A percentile compares a stretch with the other conserved stretches of the same genome.
Conservation (phyloP, 2,797 vertebrate genomes). For the Halcyon badia region DNA sequence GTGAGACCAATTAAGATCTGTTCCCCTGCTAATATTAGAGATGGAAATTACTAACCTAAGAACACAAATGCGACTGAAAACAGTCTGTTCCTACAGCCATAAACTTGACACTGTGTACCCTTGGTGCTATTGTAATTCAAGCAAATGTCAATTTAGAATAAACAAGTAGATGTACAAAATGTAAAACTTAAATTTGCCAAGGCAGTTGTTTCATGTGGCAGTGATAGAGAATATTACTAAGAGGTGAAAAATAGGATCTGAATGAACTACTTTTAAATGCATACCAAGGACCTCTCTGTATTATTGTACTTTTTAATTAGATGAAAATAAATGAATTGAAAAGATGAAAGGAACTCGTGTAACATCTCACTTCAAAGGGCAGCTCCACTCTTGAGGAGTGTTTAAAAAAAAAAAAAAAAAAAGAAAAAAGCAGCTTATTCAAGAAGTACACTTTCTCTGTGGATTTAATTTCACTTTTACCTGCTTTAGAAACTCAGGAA, state of each 20-base stretch:
- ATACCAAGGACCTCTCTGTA: constrained; percentile 16
- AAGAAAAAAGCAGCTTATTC: constrained; percentile 49
- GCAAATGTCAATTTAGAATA: constrained; percentile 4
- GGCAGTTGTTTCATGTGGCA: background rate
- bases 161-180: background rate
- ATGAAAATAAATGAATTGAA: constrained; percentile 68
- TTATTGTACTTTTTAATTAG: constrained; percentile 68
- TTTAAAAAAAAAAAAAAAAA: background rate
- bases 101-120: background rate
- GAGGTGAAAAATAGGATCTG: constrained; percentile 9
- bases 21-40: constrained; percentile 47
- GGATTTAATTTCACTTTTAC: constrained; percentile 43
- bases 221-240: background rate
- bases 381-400: constrained; percentile 40
- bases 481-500: background rate
- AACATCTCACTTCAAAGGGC: constrained; percentile 66
- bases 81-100: background rate
- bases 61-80: background rate
- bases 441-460: constrained; percentile 24
- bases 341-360: constrained; percentile 67
- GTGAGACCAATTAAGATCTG: constrained; percentile 57
- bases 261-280: constrained; percentile 22
- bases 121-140: background rate
- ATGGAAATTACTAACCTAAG: constrained; percentile 27
- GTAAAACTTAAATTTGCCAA: background rate